Base-by-base conservation (phyloP, 2,797 vertebrate species). In the Acropternis orthonyx region DNA sequence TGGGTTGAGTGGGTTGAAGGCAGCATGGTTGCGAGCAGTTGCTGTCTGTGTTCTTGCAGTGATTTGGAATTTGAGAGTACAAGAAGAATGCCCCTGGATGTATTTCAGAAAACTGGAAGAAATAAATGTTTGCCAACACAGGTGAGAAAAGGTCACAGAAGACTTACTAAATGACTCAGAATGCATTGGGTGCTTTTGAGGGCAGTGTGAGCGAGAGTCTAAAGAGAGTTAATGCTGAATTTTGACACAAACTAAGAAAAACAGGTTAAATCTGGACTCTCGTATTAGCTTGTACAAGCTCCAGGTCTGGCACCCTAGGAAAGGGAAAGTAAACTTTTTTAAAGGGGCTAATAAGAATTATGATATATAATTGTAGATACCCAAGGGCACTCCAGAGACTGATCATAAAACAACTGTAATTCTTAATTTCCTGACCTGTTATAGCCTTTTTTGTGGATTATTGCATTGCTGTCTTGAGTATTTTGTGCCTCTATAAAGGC, bases 361-460 rank as follows among this genome's bases (percentile, higher is more conserved):
- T 54, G 82, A 59, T 84, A 55, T 37, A 61, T 86, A 92, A 81
- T 76, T 90, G 55, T 75, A 78, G 79, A 24, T 95, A 55, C 32
- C 62, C 58, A 84, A 69, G 76, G 87, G 48, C 43, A 68, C 69
- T 96, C 26, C 6, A n/a, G 95, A 92, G 73, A 69, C 73, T 59
- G 73, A 49, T 90, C 66, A 62, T 79, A 93, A 93, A 81, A 44
- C 73, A 86, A 22, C 46, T 69, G 52, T 86, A 92, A 56, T 89
- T 94, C 62, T 69, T 92, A 80, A 77, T 93, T 91, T 91, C 69
- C 85, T 86, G 55, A 37, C 55, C 59, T 86, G n/a, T 81, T 96
- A 30, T 0, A 79, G 34, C 49, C 15, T 6, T 36, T 41, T 72
- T 61, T 75, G 78, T 68, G 56, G 85, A 44, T 84, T 89, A 84